Percentiles rank a stretch among this genome's conserved stretches.
Evolutionary conservation across 2,888 invertebrate species (phyloP).

Genomic region (Clistopyga incitator): DNA sequence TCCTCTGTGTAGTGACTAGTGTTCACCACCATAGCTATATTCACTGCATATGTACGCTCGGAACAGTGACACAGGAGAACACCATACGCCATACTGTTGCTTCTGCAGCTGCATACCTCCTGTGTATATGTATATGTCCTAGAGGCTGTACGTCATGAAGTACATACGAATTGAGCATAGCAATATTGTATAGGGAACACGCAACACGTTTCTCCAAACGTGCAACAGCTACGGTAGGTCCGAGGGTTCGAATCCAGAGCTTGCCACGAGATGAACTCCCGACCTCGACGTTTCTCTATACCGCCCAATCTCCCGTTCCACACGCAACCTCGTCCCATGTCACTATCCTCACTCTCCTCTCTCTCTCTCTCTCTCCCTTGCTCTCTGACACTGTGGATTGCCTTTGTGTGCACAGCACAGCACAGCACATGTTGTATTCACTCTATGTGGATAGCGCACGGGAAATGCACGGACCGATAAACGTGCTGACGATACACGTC

Average conservation of each 20-base stretch:
- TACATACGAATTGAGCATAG: conserved; percentile 47
- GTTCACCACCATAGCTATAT: conserved; percentile 48
- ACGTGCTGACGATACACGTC: conserved; percentile 39
- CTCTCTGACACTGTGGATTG: neutral
- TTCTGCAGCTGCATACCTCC: conserved; percentile 15
- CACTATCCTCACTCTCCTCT: conserved; percentile 30
- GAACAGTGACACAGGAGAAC: neutral
- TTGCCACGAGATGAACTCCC: conserved; percentile 41
- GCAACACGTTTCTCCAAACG: conserved; percentile 63
- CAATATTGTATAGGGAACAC: conserved; percentile 62
- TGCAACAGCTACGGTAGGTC: conserved; percentile 26
- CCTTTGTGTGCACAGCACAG: neutral
- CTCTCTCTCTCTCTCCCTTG: conserved; percentile 7
- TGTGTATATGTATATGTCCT: neutral
- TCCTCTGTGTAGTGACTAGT: conserved; percentile 10
- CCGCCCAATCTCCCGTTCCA: conserved; percentile 33
- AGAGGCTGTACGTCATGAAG: conserved; percentile 4
- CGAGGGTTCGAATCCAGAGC: neutral
- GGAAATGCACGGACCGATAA: conserved; percentile 38
- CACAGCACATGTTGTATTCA: neutral
- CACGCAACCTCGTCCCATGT: conserved; percentile 47
- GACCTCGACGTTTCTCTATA: conserved; percentile 54
- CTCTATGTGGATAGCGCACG: neutral
- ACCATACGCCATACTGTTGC: conserved; percentile 29
- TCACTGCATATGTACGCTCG: conserved; percentile 38